phyloP scores from a whole-genome alignment of 2,888 invertebrate genomes.

The Poecilobothrus nobilitatus region DNA sequence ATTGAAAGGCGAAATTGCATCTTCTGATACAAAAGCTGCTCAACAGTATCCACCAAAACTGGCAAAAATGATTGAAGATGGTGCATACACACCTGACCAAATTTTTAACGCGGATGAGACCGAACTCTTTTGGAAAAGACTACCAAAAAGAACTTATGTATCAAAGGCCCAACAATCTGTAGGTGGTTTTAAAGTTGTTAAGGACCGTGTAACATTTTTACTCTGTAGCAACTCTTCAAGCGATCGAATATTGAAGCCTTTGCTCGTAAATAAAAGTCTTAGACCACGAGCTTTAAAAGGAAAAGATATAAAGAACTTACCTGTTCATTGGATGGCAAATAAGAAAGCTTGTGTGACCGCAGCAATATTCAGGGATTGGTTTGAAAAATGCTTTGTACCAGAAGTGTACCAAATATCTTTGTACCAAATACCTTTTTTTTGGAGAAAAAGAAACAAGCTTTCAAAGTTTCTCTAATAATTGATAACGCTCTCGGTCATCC shows the following conservation, averaged over 20 bases:
- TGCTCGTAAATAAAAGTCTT: slow-evolving; percentile 25
- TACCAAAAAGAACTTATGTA: background rate
- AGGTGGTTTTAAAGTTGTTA: too few relatives aligned
- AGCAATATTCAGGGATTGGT: too few relatives aligned
- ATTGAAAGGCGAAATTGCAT: too few relatives aligned
- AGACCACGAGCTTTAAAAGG: slow-evolving; percentile 25
- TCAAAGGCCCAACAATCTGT: background rate
- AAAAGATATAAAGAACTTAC: slow-evolving; percentile 22
- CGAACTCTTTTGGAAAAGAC: background rate
- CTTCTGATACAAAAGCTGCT: too few relatives aligned
- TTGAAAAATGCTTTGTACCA: background rate
- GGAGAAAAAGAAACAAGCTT: background rate
- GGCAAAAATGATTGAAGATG: too few relatives aligned
- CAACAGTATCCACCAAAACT: too few relatives aligned
- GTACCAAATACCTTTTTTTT: too few relatives aligned
- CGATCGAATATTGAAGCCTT: slow-evolving; percentile 26
- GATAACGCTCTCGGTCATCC: background rate
- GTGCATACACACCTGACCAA: background rate
- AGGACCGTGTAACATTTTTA: too few relatives aligned
- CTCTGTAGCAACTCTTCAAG: slow-evolving; percentile 28
- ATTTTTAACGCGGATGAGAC: background rate
- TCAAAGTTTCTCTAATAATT: background rate
- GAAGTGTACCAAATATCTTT: background rate
- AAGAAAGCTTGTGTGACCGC: background rate
- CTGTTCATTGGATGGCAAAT: slow-evolving; percentile 24